Percentiles rank a stretch among this genome's conserved stretches.
phyloP scores from a whole-genome alignment of 2,888 invertebrate species.

The Temnothorax unifasciatus region DNA sequence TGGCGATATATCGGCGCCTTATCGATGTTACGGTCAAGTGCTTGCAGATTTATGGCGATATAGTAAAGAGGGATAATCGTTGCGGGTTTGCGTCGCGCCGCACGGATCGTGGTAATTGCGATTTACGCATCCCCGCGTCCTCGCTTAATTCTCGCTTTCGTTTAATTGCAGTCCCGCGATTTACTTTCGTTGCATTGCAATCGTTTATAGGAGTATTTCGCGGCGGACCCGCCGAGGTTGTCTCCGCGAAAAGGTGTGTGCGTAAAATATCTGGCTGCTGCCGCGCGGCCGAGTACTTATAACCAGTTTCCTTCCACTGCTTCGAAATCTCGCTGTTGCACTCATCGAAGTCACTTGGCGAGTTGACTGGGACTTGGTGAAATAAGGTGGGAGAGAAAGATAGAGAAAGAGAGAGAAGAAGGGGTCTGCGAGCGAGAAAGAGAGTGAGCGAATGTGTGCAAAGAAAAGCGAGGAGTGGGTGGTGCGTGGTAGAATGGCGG shows the following conservation, averaged over 20 bases:
- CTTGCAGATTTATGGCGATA: slow-evolving; percentile 33
- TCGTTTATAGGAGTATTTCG: slow-evolving; percentile 5
- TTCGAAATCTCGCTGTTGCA: slow-evolving; percentile 65
- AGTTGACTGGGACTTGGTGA: slow-evolving; percentile 49
- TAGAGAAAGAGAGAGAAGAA: neutral
- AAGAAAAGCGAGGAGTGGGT: slow-evolving; percentile 11
- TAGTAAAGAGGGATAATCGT: slow-evolving; percentile 39
- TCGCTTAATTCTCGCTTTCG: neutral
- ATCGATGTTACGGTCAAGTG: slow-evolving; percentile 23
- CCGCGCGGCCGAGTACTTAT: slow-evolving; percentile 56
- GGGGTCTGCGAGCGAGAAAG: neutral
- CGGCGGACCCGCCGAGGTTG: slow-evolving; percentile 26
- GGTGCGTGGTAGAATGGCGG: slow-evolving; percentile 34
- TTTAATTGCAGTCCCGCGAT: slow-evolving; percentile 34
- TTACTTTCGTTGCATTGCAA: neutral
- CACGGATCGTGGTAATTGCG: slow-evolving; percentile 27
- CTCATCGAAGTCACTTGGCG: slow-evolving; percentile 65
- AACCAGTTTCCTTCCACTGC: slow-evolving; percentile 66
- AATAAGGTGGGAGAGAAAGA: neutral
- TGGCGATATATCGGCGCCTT: neutral
- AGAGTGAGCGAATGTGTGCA: slow-evolving; percentile 16
- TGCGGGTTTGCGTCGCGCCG: neutral
- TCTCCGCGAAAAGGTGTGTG: slow-evolving; percentile 46
- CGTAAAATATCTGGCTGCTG: slow-evolving; percentile 48
- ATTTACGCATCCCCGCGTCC: slow-evolving; percentile 20